A percentile compares a stretch with the other conserved stretches of the same genome.
Conservation (phyloP, 2,888 invertebrate species). For the Ceriagrion tenellum region DNA sequence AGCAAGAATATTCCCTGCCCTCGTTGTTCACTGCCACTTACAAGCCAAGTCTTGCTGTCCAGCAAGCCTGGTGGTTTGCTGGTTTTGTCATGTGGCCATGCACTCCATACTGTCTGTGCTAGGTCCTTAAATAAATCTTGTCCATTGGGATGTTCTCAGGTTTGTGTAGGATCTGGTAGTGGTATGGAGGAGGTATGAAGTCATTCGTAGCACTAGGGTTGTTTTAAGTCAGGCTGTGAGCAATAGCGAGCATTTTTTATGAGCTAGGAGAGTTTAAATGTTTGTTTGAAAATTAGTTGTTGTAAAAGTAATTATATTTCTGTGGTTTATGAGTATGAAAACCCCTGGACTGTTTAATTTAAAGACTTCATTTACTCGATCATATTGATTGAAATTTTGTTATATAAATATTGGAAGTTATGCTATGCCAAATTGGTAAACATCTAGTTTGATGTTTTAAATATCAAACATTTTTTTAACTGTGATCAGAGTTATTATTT, state of each 20-base stretch:
- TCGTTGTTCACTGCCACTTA: constrained; percentile 82
- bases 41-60: constrained; percentile 80
- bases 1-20: constrained; percentile 76
- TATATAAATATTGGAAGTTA: not conserved
- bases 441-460: not conserved
- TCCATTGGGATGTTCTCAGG: constrained; percentile 23
- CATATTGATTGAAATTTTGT: not conserved
- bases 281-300: not conserved
- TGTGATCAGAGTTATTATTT: not conserved
- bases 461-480: not conserved
- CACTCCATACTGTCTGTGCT: constrained; percentile 82
- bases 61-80: constrained; percentile 82
- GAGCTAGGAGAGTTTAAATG: not conserved
- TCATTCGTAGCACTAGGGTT: not conserved
- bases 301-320: not conserved
- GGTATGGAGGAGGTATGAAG: not conserved
- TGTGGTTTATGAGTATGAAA: not conserved
- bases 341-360: not conserved
- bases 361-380: not conserved
- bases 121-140: constrained; percentile 15
- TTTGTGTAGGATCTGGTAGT: not conserved
- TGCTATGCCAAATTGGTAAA: not conserved
- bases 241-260: not conserved
- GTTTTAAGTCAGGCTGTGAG: constrained; percentile 19
- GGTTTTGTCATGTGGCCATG: constrained; percentile 83